These are phyloP conservation scores for Troglohyphantes excavatus DNA, from an alignment of 2,888 invertebrate species.

Conservation along the genomic window DNA sequence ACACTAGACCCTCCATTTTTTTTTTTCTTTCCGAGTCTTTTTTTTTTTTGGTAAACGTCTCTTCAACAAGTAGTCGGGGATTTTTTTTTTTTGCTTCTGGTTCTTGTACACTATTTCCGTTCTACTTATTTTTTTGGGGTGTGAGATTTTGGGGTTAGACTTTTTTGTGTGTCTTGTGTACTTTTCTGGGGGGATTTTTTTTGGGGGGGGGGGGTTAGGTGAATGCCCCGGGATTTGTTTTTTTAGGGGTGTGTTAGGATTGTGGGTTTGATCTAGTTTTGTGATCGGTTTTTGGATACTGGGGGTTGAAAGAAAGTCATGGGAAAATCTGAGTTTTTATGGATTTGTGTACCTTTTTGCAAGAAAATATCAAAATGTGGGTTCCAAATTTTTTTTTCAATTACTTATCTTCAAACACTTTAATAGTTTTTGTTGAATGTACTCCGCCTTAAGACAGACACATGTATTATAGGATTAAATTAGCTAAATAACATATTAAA, in stretches of 20 bases:
- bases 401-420: too few species aligned
- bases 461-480: too few species aligned
- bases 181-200: background rate
- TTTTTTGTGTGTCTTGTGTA: background rate
- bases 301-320: background rate
- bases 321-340: too few species aligned
- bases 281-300: background rate
- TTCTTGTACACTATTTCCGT: slow-evolving; percentile 40
- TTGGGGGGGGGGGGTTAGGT: slow-evolving; percentile 10
- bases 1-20: slow-evolving; percentile 3
- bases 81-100: slow-evolving; percentile 42
- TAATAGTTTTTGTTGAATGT: too few species aligned
- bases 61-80: slow-evolving; percentile 64
- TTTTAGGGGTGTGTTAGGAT: background rate
- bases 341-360: too few species aligned
- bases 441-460: too few species aligned
- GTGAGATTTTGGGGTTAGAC: background rate
- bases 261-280: background rate
- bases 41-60: background rate
- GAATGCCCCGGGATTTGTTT: slow-evolving; percentile 8
- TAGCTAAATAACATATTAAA: too few species aligned
- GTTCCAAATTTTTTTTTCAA: too few species aligned
- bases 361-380: too few species aligned
- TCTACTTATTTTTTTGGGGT: slow-evolving; percentile 50
- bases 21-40: slow-evolving; percentile 12